Evolutionary conservation across 2,113 vertebrate genomes (phyloP), one percentile per base, ranked within the genome.

Genomic region (Ammodytes dubius): DNA sequence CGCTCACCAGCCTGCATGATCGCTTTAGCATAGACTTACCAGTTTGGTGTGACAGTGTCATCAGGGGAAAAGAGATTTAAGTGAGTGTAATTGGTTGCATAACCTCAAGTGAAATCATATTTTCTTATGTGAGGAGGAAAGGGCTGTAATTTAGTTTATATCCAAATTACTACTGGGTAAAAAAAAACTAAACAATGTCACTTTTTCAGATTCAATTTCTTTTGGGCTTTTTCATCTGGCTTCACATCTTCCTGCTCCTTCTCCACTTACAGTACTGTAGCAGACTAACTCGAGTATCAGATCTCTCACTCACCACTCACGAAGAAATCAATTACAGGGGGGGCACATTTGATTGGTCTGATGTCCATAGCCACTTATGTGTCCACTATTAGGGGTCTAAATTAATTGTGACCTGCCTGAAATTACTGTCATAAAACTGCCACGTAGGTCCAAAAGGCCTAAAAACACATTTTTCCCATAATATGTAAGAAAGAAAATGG

Each of bases 321-420:
- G 15, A 60, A 79, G 67, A 74, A 57, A 68, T 10, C 70, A 83
- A 58, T 46, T 65, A 72, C 59, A 69, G 42, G 40, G 87, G 75
- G 58, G 14, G 60, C 61, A 66, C 79, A 76, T 69, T 81, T 85
- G 82, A 91, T 91, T 85, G 75, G 81, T 83, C 79, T 17, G 74
- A 74, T 83, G 78, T 81, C 75, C 78, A 70, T 12, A 8, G 45
- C 9, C 52, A 73, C n/a, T 77, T 74, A 77, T 82, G 58, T 81
- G 73, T 87, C 80, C 52, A 56, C 50, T 74, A 61, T 70, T 76
- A 77, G 53, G 85, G 65, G 69, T 74, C 61, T 82, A 73, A 88
- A 79, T 87, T 53, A 84, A 70, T 78, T 74, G 50, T 87, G 80
- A 89, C 73, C 75, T 83, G 74, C 66, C 73, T 80, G 6, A 73